phyloP scores from a whole-genome alignment of 2,113 vertebrate species.

The Myrmecobius fasciatus region DNA sequence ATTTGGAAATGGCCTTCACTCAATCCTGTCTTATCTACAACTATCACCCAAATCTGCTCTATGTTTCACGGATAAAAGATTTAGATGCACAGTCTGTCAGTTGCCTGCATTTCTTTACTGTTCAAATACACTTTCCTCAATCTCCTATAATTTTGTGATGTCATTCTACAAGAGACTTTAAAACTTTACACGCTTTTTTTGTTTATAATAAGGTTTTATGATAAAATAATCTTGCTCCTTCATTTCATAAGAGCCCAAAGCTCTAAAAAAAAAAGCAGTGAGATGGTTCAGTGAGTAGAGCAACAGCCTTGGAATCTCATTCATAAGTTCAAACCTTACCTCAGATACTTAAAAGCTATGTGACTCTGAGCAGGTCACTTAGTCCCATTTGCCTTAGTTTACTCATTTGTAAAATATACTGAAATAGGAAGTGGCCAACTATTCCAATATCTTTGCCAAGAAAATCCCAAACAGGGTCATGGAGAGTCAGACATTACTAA shows the following conservation, averaged over 20 bases:
- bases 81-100: not conserved
- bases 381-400: not conserved
- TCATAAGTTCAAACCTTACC: not conserved
- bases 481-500: no score
- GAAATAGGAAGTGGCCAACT: no score
- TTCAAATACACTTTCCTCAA: not conserved
- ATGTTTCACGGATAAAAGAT: conserved; percentile 1
- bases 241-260: not conserved
- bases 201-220: not conserved
- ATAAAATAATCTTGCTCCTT: not conserved
- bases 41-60: conserved; percentile 13
- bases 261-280: not conserved
- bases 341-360: not conserved
- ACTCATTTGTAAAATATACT: no score
- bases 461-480: no score
- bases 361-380: not conserved
- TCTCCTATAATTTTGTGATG: not conserved
- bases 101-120: not conserved
- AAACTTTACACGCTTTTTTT: not conserved
- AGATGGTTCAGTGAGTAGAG: not conserved
- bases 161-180: not conserved
- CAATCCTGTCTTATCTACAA: not conserved
- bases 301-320: not conserved
- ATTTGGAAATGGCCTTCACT: not conserved
- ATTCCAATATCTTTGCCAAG: no score